These are phyloP conservation scores for Maconellicoccus hirsutus DNA, from an alignment of 1,140 invertebrate genomes.

Conservation along the genomic window DNA sequence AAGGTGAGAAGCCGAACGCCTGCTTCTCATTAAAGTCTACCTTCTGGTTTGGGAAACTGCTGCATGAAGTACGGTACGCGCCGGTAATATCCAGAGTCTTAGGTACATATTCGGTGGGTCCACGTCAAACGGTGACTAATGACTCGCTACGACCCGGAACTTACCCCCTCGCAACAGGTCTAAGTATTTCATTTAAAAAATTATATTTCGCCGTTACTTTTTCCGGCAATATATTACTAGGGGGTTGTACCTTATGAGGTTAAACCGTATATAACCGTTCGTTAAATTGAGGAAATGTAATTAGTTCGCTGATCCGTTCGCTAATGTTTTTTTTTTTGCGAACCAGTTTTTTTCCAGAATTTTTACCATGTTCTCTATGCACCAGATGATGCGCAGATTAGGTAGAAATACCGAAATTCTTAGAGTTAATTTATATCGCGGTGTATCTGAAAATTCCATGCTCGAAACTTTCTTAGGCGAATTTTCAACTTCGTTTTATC, in stretches of 20 bases:
- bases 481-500: too few species aligned
- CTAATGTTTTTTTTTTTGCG: conserved; percentile 13
- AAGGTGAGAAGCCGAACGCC: conserved; percentile 21
- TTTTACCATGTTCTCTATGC: background rate
- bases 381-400: too few species aligned
- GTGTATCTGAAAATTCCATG: too few species aligned
- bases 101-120: background rate
- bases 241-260: conserved; percentile 17
- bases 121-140: conserved; percentile 21
- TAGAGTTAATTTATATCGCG: too few species aligned
- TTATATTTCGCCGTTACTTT: conserved; percentile 21
- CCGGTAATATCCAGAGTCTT: background rate
- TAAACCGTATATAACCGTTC: conserved; percentile 20
- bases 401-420: too few species aligned
- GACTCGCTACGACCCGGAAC: conserved; percentile 9
- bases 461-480: too few species aligned
- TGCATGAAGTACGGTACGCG: background rate
- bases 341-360: background rate
- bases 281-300: conserved; percentile 22
- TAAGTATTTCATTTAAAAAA: conserved; percentile 21
- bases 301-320: conserved; percentile 16
- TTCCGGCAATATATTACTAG: conserved; percentile 17
- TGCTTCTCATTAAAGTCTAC: conserved; percentile 19
- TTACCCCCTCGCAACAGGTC: conserved; percentile 19
- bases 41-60: background rate